Evolutionary conservation across 2,113 vertebrate genomes (phyloP).

Genomic region (Hemibagrus wyckioides): DNA sequence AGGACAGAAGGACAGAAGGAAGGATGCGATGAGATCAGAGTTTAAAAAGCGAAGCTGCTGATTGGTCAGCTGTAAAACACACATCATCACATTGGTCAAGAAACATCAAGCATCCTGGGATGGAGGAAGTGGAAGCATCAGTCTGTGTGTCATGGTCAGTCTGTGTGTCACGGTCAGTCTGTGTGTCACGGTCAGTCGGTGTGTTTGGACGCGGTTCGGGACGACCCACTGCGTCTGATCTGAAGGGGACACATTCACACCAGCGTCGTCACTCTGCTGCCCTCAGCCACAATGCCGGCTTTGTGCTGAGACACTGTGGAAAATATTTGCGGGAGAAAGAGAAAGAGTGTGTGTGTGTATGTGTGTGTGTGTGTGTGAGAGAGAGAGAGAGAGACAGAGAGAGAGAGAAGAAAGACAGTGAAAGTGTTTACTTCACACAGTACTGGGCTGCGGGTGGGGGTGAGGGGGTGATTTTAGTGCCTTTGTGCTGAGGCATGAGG

Average conservation of each 20-base stretch:
- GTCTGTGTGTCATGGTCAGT: no score
- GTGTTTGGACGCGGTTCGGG: conserved; percentile 41
- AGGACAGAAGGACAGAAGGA: no score
- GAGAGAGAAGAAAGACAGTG: conserved; percentile 28
- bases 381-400: conserved; percentile 32
- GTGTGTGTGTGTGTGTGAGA: conserved; percentile 31
- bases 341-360: conserved; percentile 31
- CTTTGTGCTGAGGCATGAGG: conserved; percentile 43
- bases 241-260: conserved; percentile 44
- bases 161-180: no score
- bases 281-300: conserved; percentile 49
- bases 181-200: conserved; percentile 35
- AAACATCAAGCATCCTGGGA: no score
- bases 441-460: not conserved
- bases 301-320: conserved; percentile 50
- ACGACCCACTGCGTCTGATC: conserved; percentile 30
- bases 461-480: conserved; percentile 15
- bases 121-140: conserved; percentile 41
- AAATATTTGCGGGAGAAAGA: conserved; percentile 47
- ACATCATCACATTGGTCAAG: no score
- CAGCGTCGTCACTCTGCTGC: conserved; percentile 21
- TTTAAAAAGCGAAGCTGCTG: not conserved
- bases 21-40: not conserved
- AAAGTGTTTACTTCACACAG: conserved; percentile 52
- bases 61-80: not conserved